Evolutionary conservation across 1,140 invertebrate genomes (phyloP), one percentile per base, ranked within the genome.

Genomic region (Drosophila pseudoobscura): DNA sequence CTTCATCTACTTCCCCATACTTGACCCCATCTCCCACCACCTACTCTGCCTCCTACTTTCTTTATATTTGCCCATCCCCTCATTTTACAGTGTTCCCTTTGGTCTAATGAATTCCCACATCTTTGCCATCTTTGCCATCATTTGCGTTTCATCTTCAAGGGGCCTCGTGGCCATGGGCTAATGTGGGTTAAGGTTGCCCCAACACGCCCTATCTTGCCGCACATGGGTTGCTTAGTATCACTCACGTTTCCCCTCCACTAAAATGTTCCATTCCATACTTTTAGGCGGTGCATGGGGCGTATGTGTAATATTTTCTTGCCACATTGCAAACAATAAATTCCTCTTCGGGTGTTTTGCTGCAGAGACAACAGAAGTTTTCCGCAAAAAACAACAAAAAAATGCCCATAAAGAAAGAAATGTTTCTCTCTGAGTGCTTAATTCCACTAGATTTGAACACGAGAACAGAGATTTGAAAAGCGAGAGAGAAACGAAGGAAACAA

Each of bases 231-330:
- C 58, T 60, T 52, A 50, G 70, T 31, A 62, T 61, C 29, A 68
- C 64, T 69, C 49, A 57, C 43, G 35, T 35, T 62, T 47, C 35
- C n/a, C 22, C 22, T 8, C 31, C 6, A 13, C 29, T 9, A 20
- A 9, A 60, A 46, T 39, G 50, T 72, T 17, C 20, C 59, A 20
- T 46, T 55, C 69, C 70, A 73, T 73, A 53, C 70, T 74, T 74
- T 63, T 20, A 35, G 70, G 68, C 70, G 17, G 63, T 65, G 63
- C 63, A 69, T 49, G 49, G 66, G 45, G 65, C 66, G 66, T 69
- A 69, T 63, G 69, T 55, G 69, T 55, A 63, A 73, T 73, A 73
- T 71, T 71, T 71, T 24, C 55, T 52, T 71, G 68, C 66, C 68
- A 71, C 55, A 57, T 31, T 61, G 41, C 58, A 26, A 72, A 54